Percentiles rank a stretch among this genome's conserved stretches.
Evolutionary conservation across 2,113 vertebrate genomes (phyloP).

Genomic region (Neofelis nebulosa): DNA sequence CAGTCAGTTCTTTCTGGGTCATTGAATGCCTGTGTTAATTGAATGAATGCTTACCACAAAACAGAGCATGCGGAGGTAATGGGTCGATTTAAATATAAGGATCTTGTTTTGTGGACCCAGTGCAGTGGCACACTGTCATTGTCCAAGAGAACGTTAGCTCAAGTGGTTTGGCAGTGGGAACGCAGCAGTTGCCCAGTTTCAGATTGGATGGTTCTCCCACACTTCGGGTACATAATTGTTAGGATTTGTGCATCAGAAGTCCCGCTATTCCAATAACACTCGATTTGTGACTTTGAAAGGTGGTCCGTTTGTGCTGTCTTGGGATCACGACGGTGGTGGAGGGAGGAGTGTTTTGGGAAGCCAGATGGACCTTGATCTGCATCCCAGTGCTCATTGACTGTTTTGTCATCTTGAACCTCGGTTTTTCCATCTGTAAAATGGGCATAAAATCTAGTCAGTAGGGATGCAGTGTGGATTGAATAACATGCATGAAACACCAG

Average conservation of each 20-base stretch:
- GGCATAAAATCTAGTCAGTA: not conserved
- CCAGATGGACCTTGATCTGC: not conserved
- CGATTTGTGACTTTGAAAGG: not conserved
- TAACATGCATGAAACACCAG: not conserved
- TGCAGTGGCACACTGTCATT: not conserved
- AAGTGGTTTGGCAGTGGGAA: not conserved
- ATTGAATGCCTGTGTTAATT: not conserved
- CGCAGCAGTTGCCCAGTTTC: not conserved
- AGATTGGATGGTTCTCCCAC: not conserved
- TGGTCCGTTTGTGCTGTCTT: not conserved
- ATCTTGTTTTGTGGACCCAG: rapidly evolving
- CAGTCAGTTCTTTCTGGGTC: not conserved
- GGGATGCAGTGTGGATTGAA: not conserved
- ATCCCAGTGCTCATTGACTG: not conserved
- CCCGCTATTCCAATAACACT: not conserved
- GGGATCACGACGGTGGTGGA: not conserved
- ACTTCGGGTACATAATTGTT: not conserved
- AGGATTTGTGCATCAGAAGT: not conserved
- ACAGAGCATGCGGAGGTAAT: not conserved
- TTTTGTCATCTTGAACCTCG: not conserved
- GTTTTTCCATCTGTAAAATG: not conserved
- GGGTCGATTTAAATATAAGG: not conserved
- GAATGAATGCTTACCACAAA: not conserved
- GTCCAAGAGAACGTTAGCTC: not conserved
- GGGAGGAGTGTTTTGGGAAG: not conserved